These are phyloP conservation scores for Andrena fulva DNA, from an alignment of 2,888 invertebrate species.

Conservation along the genomic window DNA sequence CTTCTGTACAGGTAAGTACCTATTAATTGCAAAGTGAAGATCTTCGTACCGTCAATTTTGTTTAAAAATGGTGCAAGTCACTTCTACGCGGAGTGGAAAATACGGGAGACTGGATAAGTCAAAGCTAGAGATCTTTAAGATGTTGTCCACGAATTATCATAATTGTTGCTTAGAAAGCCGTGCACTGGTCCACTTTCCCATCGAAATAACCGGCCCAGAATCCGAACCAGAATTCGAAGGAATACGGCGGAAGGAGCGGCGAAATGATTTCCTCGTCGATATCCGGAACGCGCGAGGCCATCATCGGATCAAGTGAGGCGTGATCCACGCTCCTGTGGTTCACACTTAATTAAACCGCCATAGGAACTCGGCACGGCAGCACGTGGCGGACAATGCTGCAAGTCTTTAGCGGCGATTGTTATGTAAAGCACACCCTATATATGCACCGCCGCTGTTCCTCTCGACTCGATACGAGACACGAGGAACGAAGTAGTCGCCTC, in stretches of 20 bases:
- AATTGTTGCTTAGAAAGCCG: neutral
- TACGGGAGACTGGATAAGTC: too few species aligned
- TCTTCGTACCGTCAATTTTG: too few species aligned
- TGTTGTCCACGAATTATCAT: too few species aligned
- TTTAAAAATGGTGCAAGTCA: too few species aligned
- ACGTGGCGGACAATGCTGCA: slow-evolving; percentile 84
- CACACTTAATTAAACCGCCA: slow-evolving; percentile 85
- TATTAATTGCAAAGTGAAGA: too few species aligned
- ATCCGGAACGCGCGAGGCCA: slow-evolving; percentile 79
- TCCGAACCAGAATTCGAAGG: slow-evolving; percentile 7
- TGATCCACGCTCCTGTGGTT: slow-evolving; percentile 84
- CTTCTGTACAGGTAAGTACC: too few species aligned
- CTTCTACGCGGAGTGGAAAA: too few species aligned
- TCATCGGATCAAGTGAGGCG: slow-evolving; percentile 84
- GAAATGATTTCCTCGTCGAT: slow-evolving; percentile 75
- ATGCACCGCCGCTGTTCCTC: slow-evolving; percentile 77
- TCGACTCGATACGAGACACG: slow-evolving; percentile 72
- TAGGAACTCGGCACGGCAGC: slow-evolving; percentile 81
- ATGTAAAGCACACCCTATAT: slow-evolving; percentile 84
- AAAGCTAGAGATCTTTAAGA: too few species aligned
- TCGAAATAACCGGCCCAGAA: too few species aligned
- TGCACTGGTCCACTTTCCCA: neutral
- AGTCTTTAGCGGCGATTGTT: slow-evolving; percentile 85
- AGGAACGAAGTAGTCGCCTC: slow-evolving; percentile 64
- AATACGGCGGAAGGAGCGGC: slow-evolving; percentile 36